These are phyloP conservation scores for Falco peregrinus DNA, from an alignment of 2,797 vertebrate genomes.

Conservation along the genomic window DNA sequence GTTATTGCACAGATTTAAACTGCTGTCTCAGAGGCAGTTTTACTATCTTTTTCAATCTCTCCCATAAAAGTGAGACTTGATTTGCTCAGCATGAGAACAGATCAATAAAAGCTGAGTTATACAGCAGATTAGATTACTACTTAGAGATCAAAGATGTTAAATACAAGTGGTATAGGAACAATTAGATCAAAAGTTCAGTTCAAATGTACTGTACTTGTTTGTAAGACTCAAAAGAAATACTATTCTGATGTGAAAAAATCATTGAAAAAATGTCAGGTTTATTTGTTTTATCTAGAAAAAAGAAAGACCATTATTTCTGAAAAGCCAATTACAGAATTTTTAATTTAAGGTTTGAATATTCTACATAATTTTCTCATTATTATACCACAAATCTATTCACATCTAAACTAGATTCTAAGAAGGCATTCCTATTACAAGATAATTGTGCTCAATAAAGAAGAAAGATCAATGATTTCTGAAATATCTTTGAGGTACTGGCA, in stretches of 20 bases:
- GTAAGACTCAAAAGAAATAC: constrained; percentile 51
- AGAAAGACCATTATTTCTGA: background rate
- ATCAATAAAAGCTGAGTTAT: constrained; percentile 89
- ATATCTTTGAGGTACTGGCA: background rate
- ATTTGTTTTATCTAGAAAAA: background rate
- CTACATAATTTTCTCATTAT: background rate
- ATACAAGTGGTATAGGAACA: constrained; percentile 75
- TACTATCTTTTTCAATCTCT: constrained; percentile 86
- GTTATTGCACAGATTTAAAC: constrained; percentile 85
- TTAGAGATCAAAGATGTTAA: constrained; percentile 84
- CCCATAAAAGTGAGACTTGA: constrained; percentile 88
- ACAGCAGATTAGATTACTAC: constrained; percentile 80
- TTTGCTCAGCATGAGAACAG: constrained; percentile 90
- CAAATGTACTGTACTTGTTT: constrained; percentile 76
- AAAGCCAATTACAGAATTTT: background rate
- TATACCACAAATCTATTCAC: background rate
- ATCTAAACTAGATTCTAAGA: background rate
- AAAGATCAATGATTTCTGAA: background rate
- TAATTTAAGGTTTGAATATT: background rate
- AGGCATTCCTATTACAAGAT: background rate
- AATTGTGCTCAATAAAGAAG: background rate
- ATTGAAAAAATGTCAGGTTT: background rate
- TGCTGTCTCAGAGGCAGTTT: constrained; percentile 84
- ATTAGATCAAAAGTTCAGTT: constrained; percentile 81
- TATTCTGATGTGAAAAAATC: background rate